Evolutionary conservation across 2,888 invertebrate genomes (phyloP).

Genomic region (Temnothorax ravouxi): DNA sequence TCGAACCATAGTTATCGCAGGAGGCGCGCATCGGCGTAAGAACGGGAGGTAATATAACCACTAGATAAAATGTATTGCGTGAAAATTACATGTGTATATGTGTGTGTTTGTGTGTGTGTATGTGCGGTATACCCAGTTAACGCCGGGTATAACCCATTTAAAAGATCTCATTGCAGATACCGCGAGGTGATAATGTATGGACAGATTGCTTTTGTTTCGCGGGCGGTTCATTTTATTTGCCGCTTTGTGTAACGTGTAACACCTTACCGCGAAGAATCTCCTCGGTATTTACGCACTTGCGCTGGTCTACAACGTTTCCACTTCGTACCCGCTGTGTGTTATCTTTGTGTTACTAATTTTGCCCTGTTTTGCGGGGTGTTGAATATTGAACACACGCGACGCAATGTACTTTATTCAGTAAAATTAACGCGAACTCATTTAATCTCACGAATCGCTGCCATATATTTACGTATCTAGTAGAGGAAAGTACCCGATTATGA

Average conservation of each 20-base stretch:
- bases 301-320: background rate
- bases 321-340: background rate
- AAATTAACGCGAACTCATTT: conserved; percentile 14
- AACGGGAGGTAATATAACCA: conserved; percentile 41
- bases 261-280: conserved; percentile 8
- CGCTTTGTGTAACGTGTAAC: conserved; percentile 3
- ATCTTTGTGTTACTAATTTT: conserved; percentile 37
- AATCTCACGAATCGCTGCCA: background rate
- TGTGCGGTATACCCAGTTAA: conserved; percentile 16
- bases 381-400: background rate
- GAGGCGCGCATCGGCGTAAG: conserved; percentile 25
- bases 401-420: background rate
- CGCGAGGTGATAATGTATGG: conserved; percentile 56
- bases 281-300: conserved; percentile 39
- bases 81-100: conserved; percentile 30
- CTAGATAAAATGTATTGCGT: conserved; percentile 49
- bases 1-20: conserved; percentile 46
- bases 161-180: conserved; percentile 58
- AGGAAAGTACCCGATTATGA: too few relatives aligned
- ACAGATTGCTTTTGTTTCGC: conserved; percentile 56
- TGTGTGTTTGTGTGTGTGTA: background rate
- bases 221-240: conserved; percentile 34
- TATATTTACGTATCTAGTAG: background rate
- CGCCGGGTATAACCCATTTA: conserved; percentile 40
- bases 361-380: background rate